A percentile compares a stretch with the other conserved stretches of the same genome.
Evolutionary conservation across 2,113 vertebrate species (phyloP).

Genomic region (Pseudonaja textilis): DNA sequence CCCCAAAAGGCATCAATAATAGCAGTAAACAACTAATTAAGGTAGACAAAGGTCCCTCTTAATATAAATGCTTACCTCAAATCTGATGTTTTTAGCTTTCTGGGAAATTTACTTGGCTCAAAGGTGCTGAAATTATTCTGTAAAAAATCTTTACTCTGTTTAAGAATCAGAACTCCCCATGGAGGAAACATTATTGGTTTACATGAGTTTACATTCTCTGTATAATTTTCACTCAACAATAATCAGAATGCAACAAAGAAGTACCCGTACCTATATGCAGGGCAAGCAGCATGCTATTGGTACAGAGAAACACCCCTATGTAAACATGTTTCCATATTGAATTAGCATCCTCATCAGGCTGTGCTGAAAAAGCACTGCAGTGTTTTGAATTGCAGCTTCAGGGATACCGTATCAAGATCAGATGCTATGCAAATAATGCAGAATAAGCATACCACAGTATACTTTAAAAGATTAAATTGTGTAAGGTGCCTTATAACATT

Average conservation of each 20-base stretch:
- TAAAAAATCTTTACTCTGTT: background rate
- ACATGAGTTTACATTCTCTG: background rate
- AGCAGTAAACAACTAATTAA: background rate
- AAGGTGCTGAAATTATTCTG: background rate
- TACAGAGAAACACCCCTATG: slow-evolving; percentile 17
- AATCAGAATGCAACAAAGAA: background rate
- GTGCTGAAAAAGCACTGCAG: background rate
- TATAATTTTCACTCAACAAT: background rate
- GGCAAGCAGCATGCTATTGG: background rate
- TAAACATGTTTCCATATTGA: background rate
- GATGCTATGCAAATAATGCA: background rate
- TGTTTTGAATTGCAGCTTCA: background rate
- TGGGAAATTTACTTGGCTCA: background rate
- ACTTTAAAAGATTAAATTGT: background rate
- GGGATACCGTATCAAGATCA: background rate
- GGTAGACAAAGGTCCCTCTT: background rate
- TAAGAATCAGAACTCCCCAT: background rate
- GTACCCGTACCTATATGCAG: background rate
- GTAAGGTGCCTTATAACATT: accelerated
- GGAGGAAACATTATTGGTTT: background rate
- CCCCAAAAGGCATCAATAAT: background rate
- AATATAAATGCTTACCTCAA: background rate
- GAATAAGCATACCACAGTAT: background rate
- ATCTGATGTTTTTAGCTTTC: background rate
- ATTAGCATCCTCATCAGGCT: slow-evolving; percentile 7